Evolutionary conservation across 2,113 vertebrate genomes (phyloP).

Genomic region (Mastomys natalensis): DNA sequence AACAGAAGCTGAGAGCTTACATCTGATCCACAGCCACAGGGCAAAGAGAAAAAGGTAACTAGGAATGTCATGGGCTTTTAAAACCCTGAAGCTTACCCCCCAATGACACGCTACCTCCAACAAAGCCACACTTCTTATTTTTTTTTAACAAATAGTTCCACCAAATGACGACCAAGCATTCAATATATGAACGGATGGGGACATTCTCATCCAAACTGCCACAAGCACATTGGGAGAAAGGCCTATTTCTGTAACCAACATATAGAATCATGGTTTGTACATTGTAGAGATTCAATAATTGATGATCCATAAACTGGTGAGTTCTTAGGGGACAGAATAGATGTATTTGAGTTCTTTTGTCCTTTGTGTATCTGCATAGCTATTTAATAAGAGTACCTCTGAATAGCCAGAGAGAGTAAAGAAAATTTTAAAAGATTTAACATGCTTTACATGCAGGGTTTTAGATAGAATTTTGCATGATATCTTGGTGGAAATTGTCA

Average conservation of each 20-base stretch:
- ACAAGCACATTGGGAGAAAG: background rate
- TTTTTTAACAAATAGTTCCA: background rate
- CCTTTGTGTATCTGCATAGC: background rate
- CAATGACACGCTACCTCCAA: background rate
- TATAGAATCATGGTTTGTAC: background rate
- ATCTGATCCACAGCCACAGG: background rate
- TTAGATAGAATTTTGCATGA: background rate
- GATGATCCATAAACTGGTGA: slow-evolving; percentile 28
- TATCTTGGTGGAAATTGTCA: background rate
- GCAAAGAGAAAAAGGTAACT: background rate
- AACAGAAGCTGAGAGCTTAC: background rate
- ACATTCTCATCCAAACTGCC: background rate
- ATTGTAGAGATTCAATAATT: background rate
- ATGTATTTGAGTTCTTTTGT: slow-evolving; percentile 29
- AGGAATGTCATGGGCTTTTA: background rate
- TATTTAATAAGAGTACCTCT: background rate
- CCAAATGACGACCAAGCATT: background rate
- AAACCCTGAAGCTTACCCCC: background rate
- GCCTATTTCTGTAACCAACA: background rate
- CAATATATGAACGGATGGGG: background rate
- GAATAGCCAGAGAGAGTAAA: slow-evolving; percentile 58
- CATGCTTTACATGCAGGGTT: background rate
- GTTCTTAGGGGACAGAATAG: background rate
- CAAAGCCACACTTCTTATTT: background rate
- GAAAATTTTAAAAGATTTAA: slow-evolving; percentile 71